Base-by-base conservation (phyloP, 2,797 vertebrate species). In the Eremophila alpestris region DNA sequence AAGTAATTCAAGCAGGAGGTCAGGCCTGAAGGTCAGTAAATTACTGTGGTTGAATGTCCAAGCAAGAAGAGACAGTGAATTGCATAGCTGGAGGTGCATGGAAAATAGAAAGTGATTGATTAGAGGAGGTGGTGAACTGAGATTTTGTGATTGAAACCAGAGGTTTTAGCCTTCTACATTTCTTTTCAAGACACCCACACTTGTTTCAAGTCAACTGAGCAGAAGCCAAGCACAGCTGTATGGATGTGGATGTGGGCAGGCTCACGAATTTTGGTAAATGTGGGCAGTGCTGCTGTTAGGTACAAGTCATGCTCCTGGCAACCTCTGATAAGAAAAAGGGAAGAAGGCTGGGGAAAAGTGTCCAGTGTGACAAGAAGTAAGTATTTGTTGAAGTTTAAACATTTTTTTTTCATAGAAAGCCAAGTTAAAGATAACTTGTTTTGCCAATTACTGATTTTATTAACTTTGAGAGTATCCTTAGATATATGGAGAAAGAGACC, bases 391-490 rank as follows among this genome's bases (percentile, higher is more conserved):
- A 83, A 80, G 11, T 65, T 75, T 48, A 89, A 93, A 43, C 6
- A 18, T 34, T 52, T 76, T 22, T 41, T 43, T 22, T 63, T 75
- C 43, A 16, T 29, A 67, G 91, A 59, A 51, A 82, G 41, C 27
- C 71, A 70, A 55, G 56, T 74, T 78, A 80, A 90, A 94, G 85
- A 59, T 74, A 83, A 45, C 36, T 84, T 79, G 45, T 48, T 56
- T 68, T 90, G 76, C 80, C 51, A 48, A 24, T 80, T 94, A 82
- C 73, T 68, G 79, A 88, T 90, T 93, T 96, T 87, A 94, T 92
- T 94, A 89, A 59, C 82, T 95, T 95, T 38, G 88, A 95, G 87
- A 77, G 46, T 81, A 62, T 67, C 73, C 34, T 91, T 83, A 71
- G 38, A 49, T 63, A 62, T 48, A 70, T 16, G 65, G 21, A 68